Base-by-base conservation (phyloP, 1,140 invertebrate species). In the Lordiphosa stackelbergi region DNA sequence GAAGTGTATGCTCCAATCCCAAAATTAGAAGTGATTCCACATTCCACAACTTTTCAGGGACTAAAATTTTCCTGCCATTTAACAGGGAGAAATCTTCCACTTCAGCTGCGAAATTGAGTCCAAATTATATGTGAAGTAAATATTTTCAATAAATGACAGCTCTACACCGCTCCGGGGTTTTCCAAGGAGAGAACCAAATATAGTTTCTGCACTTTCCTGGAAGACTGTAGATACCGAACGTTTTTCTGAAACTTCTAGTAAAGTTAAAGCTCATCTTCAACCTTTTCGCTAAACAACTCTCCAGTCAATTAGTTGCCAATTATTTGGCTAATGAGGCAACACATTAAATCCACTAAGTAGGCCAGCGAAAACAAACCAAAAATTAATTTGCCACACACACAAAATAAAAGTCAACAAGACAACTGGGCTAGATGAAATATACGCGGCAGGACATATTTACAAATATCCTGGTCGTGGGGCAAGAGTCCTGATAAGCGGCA, bases 291-390 rank as follows among this genome's bases (percentile, higher is more conserved):
- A 16, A 24, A 46, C 12, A n/a, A 12, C 22, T 46, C 19, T 52
- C 13, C 6, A 38, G 35, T 38, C 37, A 52, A 52, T 52, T 52
- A 52, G 49, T 38, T 38, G 49, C 22, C 49, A 52, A 52, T 52
- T 52, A 52, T 52, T 52, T 52, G 13, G 11, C 49, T 52, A 52
- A 52, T 52, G 49, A 52, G 49, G 16, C 22, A 40, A 13, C 49
- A 37, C 49, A 52, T 38, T 38, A 52, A 38, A 16, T 13, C 47
- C 49, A 28, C 37, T 10, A 24, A 24, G 5, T 24, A 52, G n/a
- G 10, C 8, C 19, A 11, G 13, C 16, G 7, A 52, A 52, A 19
- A 31, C 37, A 38, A 16, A 38, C 34, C 36, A 38, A 52, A 52
- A 10, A 52, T 24, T 52, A 24, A 52, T 46, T 46, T 46, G 24